phyloP scores from a whole-genome alignment of 2,113 vertebrate species.

The Zapus hudsonius region DNA sequence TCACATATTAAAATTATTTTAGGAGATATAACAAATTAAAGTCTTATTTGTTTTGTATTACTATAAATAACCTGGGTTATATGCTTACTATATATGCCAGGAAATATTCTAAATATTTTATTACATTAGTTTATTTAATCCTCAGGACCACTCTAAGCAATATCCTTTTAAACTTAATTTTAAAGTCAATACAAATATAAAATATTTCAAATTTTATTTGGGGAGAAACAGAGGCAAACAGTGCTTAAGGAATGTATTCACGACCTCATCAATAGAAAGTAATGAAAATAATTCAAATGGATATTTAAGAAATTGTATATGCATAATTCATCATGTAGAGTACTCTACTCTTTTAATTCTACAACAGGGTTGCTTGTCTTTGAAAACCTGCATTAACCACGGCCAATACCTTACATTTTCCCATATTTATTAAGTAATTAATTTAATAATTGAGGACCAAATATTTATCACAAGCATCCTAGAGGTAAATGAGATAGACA shows the following conservation, averaged over 20 bases:
- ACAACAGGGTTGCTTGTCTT: background rate
- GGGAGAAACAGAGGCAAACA: background rate
- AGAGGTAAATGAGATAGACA: background rate
- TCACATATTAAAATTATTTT: slow-evolving; percentile 17
- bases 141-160: background rate
- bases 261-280: background rate
- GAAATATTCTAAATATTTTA: background rate
- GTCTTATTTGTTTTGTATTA: background rate
- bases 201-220: background rate
- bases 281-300: background rate
- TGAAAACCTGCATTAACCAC: background rate
- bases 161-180: background rate
- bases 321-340: background rate
- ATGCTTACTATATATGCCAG: background rate
- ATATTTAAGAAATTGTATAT: background rate
- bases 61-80: background rate
- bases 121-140: background rate
- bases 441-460: background rate
- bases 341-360: background rate
- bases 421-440: background rate
- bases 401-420: background rate
- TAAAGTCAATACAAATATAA: background rate
- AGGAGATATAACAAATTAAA: too few species aligned
- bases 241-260: background rate
- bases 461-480: background rate